Conservation (phyloP, 2,113 vertebrate species). For the Myotis lucifugus region DNA sequence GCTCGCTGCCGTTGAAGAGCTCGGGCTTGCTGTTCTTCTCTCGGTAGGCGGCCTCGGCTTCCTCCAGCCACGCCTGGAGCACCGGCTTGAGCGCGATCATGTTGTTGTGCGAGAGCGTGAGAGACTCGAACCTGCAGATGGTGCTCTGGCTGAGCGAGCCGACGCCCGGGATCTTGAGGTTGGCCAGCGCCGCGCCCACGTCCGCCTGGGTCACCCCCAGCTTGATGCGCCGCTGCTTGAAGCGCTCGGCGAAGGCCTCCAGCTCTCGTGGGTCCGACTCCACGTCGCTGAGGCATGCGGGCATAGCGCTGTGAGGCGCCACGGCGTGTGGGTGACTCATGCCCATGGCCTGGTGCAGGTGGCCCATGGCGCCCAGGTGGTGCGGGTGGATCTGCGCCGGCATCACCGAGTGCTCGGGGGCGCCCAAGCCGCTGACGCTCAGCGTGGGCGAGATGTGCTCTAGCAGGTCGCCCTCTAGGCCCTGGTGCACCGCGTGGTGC, state of each 20-base stretch:
- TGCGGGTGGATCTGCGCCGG: slow-evolving; percentile 86
- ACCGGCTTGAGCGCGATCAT: slow-evolving; percentile 96
- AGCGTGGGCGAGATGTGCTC: slow-evolving; percentile 93
- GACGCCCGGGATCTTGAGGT: slow-evolving; percentile 95
- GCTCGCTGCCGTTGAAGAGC: slow-evolving; percentile 88
- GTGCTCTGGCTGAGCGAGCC: slow-evolving; percentile 97
- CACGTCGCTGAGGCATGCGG: slow-evolving; percentile 88
- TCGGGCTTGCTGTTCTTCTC: slow-evolving; percentile 92
- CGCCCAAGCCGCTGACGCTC: slow-evolving; percentile 90
- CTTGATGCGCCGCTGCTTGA: slow-evolving; percentile 95
- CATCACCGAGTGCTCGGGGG: slow-evolving; percentile 89
- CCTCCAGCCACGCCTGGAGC: slow-evolving; percentile 95
- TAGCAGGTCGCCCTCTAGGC: slow-evolving; percentile 92
- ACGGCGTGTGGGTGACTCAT: slow-evolving; percentile 90
- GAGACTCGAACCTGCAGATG: slow-evolving; percentile 96
- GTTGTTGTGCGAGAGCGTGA: slow-evolving; percentile 96
- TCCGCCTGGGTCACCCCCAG: slow-evolving; percentile 95
- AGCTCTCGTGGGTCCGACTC: slow-evolving; percentile 95
- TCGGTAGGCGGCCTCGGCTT: slow-evolving; percentile 92
- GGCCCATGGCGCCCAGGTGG: slow-evolving; percentile 89
- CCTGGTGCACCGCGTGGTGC: slow-evolving; percentile 88
- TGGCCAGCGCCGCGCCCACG: slow-evolving; percentile 93
- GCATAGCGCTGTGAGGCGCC: slow-evolving; percentile 88
- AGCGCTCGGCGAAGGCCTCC: slow-evolving; percentile 94
- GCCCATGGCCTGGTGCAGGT: slow-evolving; percentile 92